These are phyloP conservation scores for Akabosia matsudoensis DNA, from an alignment of 1,140 invertebrate genomes.

Conservation along the genomic window DNA sequence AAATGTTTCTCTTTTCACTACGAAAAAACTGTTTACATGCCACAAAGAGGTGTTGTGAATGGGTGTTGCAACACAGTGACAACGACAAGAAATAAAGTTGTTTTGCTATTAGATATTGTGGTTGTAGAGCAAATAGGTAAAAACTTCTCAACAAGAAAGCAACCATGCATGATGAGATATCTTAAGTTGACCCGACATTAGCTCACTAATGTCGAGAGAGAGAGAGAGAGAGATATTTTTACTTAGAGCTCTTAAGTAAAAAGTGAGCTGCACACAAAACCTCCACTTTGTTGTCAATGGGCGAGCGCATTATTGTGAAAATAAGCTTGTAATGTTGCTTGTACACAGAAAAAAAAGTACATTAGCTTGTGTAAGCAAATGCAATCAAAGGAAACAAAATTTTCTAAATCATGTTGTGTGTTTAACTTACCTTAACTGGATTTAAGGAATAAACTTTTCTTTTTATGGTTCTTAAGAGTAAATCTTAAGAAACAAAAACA, in stretches of 20 bases:
- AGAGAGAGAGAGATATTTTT: no score
- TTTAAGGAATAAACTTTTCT: no score
- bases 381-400: not conserved
- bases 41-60: conserved; percentile 23
- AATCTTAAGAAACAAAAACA: conserved; percentile 14
- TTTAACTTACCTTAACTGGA: not conserved
- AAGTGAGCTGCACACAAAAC: not conserved
- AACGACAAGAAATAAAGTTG: not conserved
- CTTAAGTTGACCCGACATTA: conserved; percentile 18
- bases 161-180: conserved; percentile 18
- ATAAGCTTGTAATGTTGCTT: no score
- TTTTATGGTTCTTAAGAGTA: no score
- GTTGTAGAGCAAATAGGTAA: conserved; percentile 8
- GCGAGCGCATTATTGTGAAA: not conserved
- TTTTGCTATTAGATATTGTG: not conserved
- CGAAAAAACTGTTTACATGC: conserved; percentile 22
- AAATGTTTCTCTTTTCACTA: conserved; percentile 21
- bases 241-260: not conserved
- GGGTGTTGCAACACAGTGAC: conserved; percentile 7
- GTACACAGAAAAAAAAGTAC: not conserved
- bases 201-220: not conserved
- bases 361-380: not conserved
- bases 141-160: not conserved
- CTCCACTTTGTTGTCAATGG: not conserved
- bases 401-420: no score